Percentiles rank a stretch among this genome's conserved stretches.
Conservation (phyloP, 2,888 invertebrate genomes). For the Adineta ricciae region DNA sequence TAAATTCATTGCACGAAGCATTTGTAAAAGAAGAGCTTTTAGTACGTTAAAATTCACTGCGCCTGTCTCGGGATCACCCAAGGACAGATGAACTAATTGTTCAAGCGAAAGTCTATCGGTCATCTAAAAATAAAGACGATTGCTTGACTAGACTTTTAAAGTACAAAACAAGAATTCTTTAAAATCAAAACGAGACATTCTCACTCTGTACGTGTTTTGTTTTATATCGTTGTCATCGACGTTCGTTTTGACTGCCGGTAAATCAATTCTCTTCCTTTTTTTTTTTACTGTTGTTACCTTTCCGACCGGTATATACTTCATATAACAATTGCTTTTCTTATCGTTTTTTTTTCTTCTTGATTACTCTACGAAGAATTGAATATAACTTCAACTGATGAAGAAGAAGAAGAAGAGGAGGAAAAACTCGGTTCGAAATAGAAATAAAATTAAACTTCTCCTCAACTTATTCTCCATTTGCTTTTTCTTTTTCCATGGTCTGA, state of each 20-base stretch:
- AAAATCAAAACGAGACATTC: no score
- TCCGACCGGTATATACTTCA: neutral
- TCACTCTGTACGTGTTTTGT: neutral
- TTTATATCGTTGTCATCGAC: neutral
- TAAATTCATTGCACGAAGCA: conserved; percentile 31
- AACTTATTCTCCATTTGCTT: neutral
- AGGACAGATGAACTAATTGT: neutral
- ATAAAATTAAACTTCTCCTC: neutral
- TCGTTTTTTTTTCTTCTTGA: neutral
- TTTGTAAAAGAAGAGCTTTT: conserved; percentile 31
- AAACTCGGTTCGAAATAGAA: neutral
- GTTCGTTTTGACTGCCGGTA: neutral
- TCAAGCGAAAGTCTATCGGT: neutral
- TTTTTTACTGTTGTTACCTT: neutral
- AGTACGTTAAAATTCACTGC: conserved; percentile 32
- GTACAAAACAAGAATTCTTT: no score
- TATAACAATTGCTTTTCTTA: neutral
- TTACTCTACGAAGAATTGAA: neutral
- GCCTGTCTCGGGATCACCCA: conserved; percentile 25
- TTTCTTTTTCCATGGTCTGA: neutral
- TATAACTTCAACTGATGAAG: neutral
- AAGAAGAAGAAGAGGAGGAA: neutral
- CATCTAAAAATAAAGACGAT: neutral
- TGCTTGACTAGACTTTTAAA: no score
- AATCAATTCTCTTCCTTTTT: neutral